Evolutionary conservation across 2,888 invertebrate genomes (phyloP).

Genomic region (Rotaria magnacalcarata): DNA sequence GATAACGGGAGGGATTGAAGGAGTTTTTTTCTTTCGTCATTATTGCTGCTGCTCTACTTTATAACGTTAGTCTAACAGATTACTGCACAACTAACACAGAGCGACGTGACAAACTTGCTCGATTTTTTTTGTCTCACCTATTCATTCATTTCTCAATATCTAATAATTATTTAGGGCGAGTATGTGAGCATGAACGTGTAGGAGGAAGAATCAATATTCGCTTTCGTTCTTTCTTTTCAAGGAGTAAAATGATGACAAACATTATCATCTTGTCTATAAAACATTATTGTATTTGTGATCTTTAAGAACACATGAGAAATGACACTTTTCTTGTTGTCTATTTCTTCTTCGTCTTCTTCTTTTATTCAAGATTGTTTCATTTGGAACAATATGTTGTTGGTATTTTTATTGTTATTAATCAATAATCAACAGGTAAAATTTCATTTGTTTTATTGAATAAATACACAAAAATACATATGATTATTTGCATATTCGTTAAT

Average conservation of each 20-base stretch:
- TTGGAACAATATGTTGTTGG: neutral
- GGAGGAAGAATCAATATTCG: slow-evolving; percentile 26
- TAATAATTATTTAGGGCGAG: slow-evolving; percentile 12
- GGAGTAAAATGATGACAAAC: neutral
- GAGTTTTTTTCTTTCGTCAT: slow-evolving; percentile 15
- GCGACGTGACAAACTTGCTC: slow-evolving; percentile 15
- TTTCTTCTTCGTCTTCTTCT: neutral
- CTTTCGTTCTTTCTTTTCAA: neutral
- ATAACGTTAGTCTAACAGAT: slow-evolving; percentile 15
- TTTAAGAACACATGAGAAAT: neutral
- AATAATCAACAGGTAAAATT: slow-evolving; percentile 23
- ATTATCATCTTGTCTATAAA: neutral
- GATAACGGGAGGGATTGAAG: neutral
- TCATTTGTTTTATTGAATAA: neutral
- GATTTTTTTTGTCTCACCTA: slow-evolving; percentile 12
- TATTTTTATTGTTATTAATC: slow-evolving; percentile 1
- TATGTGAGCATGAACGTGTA: slow-evolving; percentile 20
- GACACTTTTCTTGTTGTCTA: neutral
- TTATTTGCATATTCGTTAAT: neutral
- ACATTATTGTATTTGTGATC: neutral
- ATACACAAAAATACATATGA: neutral
- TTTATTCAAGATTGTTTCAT: slow-evolving; percentile 1
- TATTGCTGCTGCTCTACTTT: neutral
- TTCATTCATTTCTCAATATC: slow-evolving; percentile 18
- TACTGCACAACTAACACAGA: slow-evolving; percentile 2